Evolutionary conservation across 2,113 vertebrate species (phyloP).

Genomic region (Trematomus loennbergii): DNA sequence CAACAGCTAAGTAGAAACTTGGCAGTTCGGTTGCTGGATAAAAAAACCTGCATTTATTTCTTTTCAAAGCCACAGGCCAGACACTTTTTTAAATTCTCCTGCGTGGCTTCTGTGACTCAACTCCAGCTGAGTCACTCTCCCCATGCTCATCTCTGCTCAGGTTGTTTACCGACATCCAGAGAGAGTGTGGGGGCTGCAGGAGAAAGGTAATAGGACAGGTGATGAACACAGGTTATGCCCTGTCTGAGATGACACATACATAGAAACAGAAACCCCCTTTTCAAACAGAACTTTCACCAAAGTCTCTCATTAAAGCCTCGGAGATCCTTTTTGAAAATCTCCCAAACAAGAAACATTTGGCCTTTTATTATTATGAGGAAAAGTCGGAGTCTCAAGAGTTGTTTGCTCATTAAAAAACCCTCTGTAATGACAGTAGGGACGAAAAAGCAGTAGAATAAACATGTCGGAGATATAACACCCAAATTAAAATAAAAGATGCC

Average conservation of each 20-base stretch:
- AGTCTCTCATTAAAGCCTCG: no score
- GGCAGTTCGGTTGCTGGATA: not conserved
- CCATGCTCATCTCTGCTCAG: not conserved
- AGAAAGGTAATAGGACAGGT: slow-evolving; percentile 19
- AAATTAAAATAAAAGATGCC: not conserved
- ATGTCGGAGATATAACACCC: slow-evolving; percentile 5
- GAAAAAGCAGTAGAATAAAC: not conserved
- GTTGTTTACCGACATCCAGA: not conserved
- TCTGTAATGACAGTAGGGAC: not conserved
- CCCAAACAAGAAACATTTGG: slow-evolving; percentile 26
- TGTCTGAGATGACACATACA: slow-evolving; percentile 16
- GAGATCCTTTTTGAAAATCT: slow-evolving; percentile 4
- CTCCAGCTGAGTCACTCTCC: slow-evolving; percentile 6
- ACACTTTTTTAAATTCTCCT: not conserved
- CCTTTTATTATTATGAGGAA: slow-evolving; percentile 36
- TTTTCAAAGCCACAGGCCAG: not conserved
- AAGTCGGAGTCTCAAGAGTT: not conserved
- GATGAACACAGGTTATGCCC: not conserved
- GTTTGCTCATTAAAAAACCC: slow-evolving; percentile 41
- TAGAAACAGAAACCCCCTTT: not conserved
- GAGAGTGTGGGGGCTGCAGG: not conserved
- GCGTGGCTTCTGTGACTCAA: not conserved
- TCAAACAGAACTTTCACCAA: not conserved
- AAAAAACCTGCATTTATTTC: not conserved
- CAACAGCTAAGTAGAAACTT: not conserved